phyloP scores from a whole-genome alignment of 2,888 invertebrate genomes.

The Gibbula magus region DNA sequence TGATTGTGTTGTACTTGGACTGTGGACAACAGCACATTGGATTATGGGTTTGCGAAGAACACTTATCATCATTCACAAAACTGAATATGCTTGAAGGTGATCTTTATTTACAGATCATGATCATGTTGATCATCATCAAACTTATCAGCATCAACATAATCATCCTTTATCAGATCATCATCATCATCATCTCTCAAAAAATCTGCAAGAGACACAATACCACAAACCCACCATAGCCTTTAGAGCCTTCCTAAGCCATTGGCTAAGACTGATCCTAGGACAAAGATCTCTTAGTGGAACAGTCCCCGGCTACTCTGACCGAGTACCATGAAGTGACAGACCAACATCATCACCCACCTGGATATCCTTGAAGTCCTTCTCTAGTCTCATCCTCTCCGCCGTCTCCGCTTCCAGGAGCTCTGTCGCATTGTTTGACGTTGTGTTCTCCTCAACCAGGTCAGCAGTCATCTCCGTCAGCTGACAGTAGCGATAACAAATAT shows the following conservation, averaged over 20 bases:
- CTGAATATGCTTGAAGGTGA: neutral
- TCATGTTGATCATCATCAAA: no score
- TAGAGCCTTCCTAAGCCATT: no score
- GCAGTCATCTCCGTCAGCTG: slow-evolving; percentile 93
- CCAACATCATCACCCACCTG: slow-evolving; percentile 75
- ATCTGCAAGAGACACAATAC: no score
- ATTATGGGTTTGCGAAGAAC: no score
- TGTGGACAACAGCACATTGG: slow-evolving; percentile 37
- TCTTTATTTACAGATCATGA: neutral
- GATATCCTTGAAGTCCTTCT: slow-evolving; percentile 90
- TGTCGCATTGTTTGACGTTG: slow-evolving; percentile 89
- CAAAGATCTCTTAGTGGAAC: no score
- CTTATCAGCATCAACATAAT: no score
- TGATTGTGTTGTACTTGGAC: slow-evolving; percentile 65
- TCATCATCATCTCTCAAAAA: no score
- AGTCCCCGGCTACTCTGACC: no score
- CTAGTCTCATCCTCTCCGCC: slow-evolving; percentile 88
- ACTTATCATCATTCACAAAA: neutral
- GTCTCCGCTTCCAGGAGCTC: slow-evolving; percentile 94
- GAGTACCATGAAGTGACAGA: no score
- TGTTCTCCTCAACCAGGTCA: slow-evolving; percentile 93
- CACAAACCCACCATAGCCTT: no score
- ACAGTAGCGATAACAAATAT: slow-evolving; percentile 57
- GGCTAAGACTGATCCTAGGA: no score
- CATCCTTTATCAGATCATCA: no score